Conservation (phyloP, 2,888 invertebrate species). For the Lithophane ornitopus region DNA sequence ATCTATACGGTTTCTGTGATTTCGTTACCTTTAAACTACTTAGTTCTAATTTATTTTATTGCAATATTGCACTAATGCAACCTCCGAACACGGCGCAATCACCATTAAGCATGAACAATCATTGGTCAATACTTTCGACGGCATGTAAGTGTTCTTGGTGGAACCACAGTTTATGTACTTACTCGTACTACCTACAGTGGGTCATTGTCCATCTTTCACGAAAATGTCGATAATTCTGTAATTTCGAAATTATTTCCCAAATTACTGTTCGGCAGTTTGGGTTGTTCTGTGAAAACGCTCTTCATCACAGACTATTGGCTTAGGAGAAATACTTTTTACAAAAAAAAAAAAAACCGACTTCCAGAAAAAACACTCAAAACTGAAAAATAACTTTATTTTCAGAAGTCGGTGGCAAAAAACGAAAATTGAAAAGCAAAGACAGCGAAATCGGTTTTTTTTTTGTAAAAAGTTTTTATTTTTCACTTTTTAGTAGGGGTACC, state of each 20-base stretch:
- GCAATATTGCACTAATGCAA: conserved; percentile 15
- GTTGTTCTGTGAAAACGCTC: not conserved
- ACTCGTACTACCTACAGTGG: not conserved
- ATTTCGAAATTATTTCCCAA: not conserved
- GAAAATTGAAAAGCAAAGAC: too few relatives aligned
- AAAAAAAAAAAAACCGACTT: too few relatives aligned
- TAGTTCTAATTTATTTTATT: conserved; percentile 1
- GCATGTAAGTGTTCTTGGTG: not conserved
- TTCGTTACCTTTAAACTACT: conserved; percentile 3
- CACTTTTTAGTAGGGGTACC: too few relatives aligned
- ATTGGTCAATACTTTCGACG: conserved; percentile 9
- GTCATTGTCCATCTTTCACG: not conserved
- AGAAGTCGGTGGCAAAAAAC: too few relatives aligned
- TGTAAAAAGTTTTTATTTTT: too few relatives aligned
- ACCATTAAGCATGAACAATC: not conserved
- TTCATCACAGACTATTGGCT: too few relatives aligned
- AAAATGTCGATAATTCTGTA: not conserved
- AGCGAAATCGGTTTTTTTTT: too few relatives aligned
- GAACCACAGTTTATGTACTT: not conserved
- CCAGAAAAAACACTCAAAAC: too few relatives aligned
- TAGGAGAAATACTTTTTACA: too few relatives aligned
- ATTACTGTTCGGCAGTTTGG: not conserved
- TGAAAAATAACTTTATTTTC: too few relatives aligned
- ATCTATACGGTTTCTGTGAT: not conserved
- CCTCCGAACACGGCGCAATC: conserved; percentile 1